These are phyloP conservation scores for Orchesella flavescens DNA, from an alignment of 2,888 invertebrate genomes.

Conservation along the genomic window DNA sequence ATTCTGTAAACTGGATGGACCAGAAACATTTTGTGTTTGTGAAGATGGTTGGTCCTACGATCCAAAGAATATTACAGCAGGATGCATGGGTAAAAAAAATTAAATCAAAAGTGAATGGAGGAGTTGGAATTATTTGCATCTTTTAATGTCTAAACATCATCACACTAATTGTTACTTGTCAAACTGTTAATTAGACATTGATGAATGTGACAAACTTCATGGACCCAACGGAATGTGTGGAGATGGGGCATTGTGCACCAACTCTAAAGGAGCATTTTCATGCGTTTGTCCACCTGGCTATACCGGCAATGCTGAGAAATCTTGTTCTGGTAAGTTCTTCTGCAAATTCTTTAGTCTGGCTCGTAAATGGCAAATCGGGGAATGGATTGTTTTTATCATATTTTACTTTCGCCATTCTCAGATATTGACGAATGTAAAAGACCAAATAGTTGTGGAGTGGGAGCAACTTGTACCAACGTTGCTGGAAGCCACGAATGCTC, in stretches of 20 bases:
- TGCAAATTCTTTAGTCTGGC: neutral
- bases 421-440: conserved; percentile 89
- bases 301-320: conserved; percentile 87
- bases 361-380: neutral
- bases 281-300: conserved; percentile 88
- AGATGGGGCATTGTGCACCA: conserved; percentile 86
- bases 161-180: no score
- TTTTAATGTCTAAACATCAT: no score
- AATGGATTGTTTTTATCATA: conserved; percentile 63
- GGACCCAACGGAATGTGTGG: conserved; percentile 89
- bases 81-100: conserved; percentile 82
- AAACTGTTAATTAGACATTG: conserved; percentile 79
- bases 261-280: conserved; percentile 84
- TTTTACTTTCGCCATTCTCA: no score
- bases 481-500: conserved; percentile 86
- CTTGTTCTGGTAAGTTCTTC: conserved; percentile 76
- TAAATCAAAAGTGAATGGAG: conserved; percentile 3
- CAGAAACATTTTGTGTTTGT: conserved; percentile 91
- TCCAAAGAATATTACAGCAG: conserved; percentile 89
- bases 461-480: conserved; percentile 86
- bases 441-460: conserved; percentile 83
- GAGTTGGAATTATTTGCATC: neutral
- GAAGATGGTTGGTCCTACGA: conserved; percentile 95
- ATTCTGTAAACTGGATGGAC: conserved; percentile 89
- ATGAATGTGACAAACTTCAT: conserved; percentile 88